phyloP scores from a whole-genome alignment of 1,140 invertebrate genomes.

The Cydia amplana region DNA sequence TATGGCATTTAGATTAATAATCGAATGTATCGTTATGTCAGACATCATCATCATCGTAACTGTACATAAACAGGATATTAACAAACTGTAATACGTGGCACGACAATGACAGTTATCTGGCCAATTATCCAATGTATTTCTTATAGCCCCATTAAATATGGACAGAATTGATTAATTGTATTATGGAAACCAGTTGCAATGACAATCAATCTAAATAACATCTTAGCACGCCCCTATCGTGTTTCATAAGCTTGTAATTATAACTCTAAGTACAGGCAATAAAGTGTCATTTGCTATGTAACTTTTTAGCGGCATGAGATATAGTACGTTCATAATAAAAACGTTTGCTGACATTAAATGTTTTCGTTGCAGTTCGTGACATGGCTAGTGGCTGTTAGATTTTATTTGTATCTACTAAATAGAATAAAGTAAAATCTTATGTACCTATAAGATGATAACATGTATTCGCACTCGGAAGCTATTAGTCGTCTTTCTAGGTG shows the following conservation, averaged over 20 bases:
- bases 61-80: neutral
- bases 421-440: too few species aligned
- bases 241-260: neutral
- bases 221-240: neutral
- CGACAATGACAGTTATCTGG: neutral
- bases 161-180: conserved; percentile 4
- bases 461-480: too few species aligned
- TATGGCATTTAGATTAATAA: too few species aligned
- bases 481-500: too few species aligned
- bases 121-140: conserved; percentile 4
- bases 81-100: neutral
- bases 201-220: neutral
- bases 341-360: too few species aligned
- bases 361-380: too few species aligned
- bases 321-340: neutral
- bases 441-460: too few species aligned
- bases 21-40: too few species aligned
- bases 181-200: neutral
- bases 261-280: neutral
- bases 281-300: neutral
- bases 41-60: neutral
- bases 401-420: too few species aligned
- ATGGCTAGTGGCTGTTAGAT: too few species aligned
- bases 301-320: neutral
- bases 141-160: neutral